Evolutionary conservation across 2,888 invertebrate genomes (phyloP), one percentile per base, ranked within the genome.

Genomic region (Barypeithes pellucidus): DNA sequence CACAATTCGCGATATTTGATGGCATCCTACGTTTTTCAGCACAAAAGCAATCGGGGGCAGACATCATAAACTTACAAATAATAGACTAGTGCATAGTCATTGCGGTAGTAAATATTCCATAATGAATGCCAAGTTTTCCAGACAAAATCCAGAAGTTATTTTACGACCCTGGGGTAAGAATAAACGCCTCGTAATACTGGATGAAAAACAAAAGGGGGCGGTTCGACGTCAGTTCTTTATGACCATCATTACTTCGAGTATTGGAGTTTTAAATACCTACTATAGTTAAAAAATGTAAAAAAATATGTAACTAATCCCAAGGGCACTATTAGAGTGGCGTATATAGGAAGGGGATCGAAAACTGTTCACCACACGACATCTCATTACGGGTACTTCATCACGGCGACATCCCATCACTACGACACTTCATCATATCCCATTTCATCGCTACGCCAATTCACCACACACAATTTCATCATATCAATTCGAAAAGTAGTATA

Each of bases 61-160:
- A 61, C 61, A 24, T 43, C 61, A 61, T 61, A 61, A 61, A 61
- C 41, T 61, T 61, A 16, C 29, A 43, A 16, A 61, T 39, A 61
- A 61, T 61, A 24, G 61, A 29, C 45, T 60, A 43, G 14, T 61
- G 45, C 61, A 45, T 20, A 61, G 61, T 61, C 43, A 61, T 61
- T 61, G 14, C 14, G 39, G 24, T 45, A 67, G 57, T 60, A 67
- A 60, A 67, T 67, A 67, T 67, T 67, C 67, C n/a, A 43, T 43
- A 67, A 67, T 67, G 67, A 67, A 67, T 45, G 67, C 50, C 59
- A 67, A 45, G 60, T 45, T 39, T 52, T 39, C 39, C 61, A 43
- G 61, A 61, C 61, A 61, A 45, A 45, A 66, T 66, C 57, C 47
- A 29, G 50, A 67, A 67, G 47, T 60, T 67, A 57, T 67, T 67